Conservation (phyloP, 1,140 invertebrate genomes). For the Zophobas morio region DNA sequence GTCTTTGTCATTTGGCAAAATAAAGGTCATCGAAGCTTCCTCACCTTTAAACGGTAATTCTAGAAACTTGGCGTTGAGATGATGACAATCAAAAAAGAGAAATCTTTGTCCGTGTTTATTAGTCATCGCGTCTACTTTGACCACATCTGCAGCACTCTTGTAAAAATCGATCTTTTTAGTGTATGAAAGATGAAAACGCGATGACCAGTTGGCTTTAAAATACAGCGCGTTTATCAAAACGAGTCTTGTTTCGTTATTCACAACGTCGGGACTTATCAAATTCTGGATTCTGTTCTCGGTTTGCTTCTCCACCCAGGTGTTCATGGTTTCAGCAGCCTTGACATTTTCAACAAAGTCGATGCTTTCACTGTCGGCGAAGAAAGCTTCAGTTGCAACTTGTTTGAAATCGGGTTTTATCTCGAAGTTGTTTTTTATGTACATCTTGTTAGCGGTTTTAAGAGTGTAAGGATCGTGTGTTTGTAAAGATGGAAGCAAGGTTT, state of each 20-base stretch:
- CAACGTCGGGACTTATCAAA: constrained; percentile 72
- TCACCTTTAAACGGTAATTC: constrained; percentile 73
- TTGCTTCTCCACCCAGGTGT: constrained; percentile 79
- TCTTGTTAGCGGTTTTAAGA: constrained; percentile 48
- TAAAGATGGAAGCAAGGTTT: neutral
- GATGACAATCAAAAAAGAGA: constrained; percentile 68
- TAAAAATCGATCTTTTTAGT: constrained; percentile 69
- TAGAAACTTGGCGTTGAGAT: constrained; percentile 71
- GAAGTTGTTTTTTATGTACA: constrained; percentile 70
- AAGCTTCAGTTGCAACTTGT: constrained; percentile 69
- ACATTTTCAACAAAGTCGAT: constrained; percentile 71
- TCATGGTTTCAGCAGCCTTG: constrained; percentile 72
- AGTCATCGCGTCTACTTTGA: constrained; percentile 76
- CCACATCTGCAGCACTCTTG: constrained; percentile 60
- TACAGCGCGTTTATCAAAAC: constrained; percentile 88
- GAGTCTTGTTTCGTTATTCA: constrained; percentile 73
- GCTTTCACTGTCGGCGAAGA: constrained; percentile 70
- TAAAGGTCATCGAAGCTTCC: constrained; percentile 74
- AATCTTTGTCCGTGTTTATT: constrained; percentile 68
- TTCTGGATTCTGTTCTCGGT: constrained; percentile 82
- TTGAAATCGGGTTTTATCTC: constrained; percentile 45
- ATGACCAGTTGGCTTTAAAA: constrained; percentile 80
- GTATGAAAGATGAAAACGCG: constrained; percentile 70
- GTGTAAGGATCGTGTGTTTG: neutral
- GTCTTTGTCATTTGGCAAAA: constrained; percentile 77